These are phyloP conservation scores for Merops nubicus DNA, from an alignment of 2,113 vertebrate species.

Conservation along the genomic window DNA sequence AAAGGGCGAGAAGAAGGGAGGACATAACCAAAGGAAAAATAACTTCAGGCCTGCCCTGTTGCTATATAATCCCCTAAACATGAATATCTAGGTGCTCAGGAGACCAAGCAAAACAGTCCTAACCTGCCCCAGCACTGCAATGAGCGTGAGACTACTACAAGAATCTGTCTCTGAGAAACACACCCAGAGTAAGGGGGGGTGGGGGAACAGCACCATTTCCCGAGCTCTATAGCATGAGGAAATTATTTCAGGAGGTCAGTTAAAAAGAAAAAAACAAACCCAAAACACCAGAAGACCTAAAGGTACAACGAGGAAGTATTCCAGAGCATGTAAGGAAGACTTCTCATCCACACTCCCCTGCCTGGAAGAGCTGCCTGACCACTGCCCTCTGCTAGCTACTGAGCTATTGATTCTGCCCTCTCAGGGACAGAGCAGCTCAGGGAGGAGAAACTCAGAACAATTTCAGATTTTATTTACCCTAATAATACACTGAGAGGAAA, in stretches of 20 bases:
- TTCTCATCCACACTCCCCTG: background rate
- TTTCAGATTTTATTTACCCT: background rate
- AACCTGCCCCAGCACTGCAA: background rate
- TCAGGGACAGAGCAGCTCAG: background rate
- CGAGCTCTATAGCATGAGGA: background rate
- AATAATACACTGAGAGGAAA: background rate
- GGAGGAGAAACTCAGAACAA: background rate
- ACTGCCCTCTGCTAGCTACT: background rate
- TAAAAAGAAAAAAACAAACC: background rate
- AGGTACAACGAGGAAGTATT: background rate
- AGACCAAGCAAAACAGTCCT: background rate
- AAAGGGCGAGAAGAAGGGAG: background rate
- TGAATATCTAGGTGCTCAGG: background rate
- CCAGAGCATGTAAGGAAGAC: background rate
- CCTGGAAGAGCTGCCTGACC: background rate
- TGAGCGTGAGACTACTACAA: fast-evolving
- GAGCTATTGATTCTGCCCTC: background rate
- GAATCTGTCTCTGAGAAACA: background rate
- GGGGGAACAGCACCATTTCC: background rate
- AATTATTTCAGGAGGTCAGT: background rate
- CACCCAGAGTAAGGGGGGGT: fast-evolving
- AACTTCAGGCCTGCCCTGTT: background rate
- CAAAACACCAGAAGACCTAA: background rate
- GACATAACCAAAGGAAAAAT: background rate
- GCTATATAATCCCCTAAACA: background rate